phyloP scores from a whole-genome alignment of 2,888 invertebrate species.

The Trichogramma dendrolimi region DNA sequence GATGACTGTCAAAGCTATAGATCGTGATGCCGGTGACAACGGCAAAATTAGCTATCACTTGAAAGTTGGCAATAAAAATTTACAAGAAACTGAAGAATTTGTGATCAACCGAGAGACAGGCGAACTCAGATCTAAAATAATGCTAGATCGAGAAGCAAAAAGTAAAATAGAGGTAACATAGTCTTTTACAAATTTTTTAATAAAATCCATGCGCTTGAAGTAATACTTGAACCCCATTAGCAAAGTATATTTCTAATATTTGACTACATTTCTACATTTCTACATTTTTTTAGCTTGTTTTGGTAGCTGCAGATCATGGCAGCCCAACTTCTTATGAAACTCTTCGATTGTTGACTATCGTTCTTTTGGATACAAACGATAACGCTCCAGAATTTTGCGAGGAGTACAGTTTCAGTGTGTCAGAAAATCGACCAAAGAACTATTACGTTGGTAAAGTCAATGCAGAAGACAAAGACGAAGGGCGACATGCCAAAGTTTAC shows the following conservation, averaged over 20 bases:
- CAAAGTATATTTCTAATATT: conserved; percentile 2
- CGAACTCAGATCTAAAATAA: conserved; percentile 73
- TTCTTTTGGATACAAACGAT: conserved; percentile 76
- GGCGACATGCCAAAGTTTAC: conserved; percentile 76
- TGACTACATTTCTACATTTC: conserved; percentile 10
- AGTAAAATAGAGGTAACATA: conserved; percentile 60
- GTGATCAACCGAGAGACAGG: conserved; percentile 73
- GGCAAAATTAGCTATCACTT: conserved; percentile 80
- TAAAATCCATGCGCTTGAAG: not conserved
- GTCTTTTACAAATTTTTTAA: not conserved
- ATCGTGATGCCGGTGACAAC: conserved; percentile 78
- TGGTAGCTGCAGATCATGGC: conserved; percentile 81
- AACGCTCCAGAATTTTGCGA: conserved; percentile 74
- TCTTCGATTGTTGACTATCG: conserved; percentile 68
- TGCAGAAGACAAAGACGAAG: conserved; percentile 73
- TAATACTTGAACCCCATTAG: not conserved
- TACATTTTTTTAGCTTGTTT: conserved; percentile 59
- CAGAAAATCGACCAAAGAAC: conserved; percentile 62
- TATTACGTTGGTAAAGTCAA: conserved; percentile 62
- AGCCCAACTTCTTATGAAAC: conserved; percentile 76
- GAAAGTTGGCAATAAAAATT: conserved; percentile 71
- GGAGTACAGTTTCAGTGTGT: conserved; percentile 65
- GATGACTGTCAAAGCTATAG: conserved; percentile 76
- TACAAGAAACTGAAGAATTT: conserved; percentile 79
- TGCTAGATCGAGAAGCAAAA: conserved; percentile 72